Base-by-base conservation (phyloP, 2,113 vertebrate genomes). In the Perca fluviatilis region DNA sequence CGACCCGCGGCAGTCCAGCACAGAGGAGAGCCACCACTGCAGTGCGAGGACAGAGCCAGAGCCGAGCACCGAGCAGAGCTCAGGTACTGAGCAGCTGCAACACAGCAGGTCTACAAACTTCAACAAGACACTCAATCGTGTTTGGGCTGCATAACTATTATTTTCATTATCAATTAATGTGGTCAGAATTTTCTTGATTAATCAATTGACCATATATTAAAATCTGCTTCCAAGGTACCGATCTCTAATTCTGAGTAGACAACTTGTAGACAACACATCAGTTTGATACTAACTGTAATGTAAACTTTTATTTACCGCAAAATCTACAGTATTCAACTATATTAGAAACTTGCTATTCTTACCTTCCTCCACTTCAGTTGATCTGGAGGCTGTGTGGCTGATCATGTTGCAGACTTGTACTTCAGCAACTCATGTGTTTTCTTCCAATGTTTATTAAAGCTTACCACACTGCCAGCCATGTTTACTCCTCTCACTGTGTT, bases 1-100 rank as follows among this genome's bases (percentile, higher is more conserved):
- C 0, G 93, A 94, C 47, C 62, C 57, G 9, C 85, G 77, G 30
- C 84, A 86, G 74, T 92, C 94, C 91, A 82, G 95, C 93, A 60
- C 94, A 64, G 86, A 95, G 88, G 81, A 95, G 90, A 70, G 95
- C 89, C 18, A 93, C 88, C 79, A 92, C 79, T 85, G 93, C 95
- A 91, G 97, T 64, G 30, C 86, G 0, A 87, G 86, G 36, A 93
- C 89, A 0, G 93, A 94, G 82, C 91, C 93, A 0, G 96, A 97
- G 82, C 94, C 94, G 2, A 95, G 96, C 80, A 96, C 96, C 4
- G 97, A 97, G 83, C 96, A 97, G 93, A 95, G 95, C 40, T 97
- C 97, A 95, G 98, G 98, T 99, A 94, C 54, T 1, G 19, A 19
- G 9, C 21, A 33, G 13, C 46, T 18, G 19, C 23, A 36, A 36